Evolutionary conservation across 2,113 vertebrate species (phyloP).

Genomic region (Percopsis transmontana): DNA sequence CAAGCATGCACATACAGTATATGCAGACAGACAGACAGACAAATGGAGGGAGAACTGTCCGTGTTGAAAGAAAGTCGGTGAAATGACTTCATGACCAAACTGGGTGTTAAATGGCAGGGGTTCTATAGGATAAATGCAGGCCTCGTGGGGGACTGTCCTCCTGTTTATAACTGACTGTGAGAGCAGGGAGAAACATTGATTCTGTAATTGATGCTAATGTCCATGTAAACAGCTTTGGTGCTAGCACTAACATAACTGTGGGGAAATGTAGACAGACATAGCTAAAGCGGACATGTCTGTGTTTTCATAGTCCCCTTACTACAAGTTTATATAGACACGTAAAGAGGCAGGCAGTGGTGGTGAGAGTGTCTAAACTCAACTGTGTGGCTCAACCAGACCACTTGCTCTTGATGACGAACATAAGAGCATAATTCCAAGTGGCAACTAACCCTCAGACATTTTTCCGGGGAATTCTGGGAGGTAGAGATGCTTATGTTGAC

Average conservation of each 20-base stretch:
- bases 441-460: not conserved
- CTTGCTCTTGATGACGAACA: not conserved
- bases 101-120: constrained; percentile 26
- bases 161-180: constrained; percentile 22
- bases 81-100: constrained; percentile 2
- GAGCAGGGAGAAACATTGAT: constrained; percentile 23
- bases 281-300: constrained; percentile 11
- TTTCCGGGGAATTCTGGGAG: too few relatives aligned
- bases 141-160: constrained; percentile 27
- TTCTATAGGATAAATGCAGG: constrained; percentile 24
- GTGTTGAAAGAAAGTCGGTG: constrained; percentile 7
- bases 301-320: not conserved
- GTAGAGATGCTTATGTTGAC: too few relatives aligned
- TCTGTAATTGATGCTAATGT: constrained; percentile 68
- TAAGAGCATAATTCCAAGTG: constrained; percentile 18
- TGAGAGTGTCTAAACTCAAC: not conserved
- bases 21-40: constrained; percentile 6
- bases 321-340: not conserved
- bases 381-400: not conserved
- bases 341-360: too few relatives aligned
- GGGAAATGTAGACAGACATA: constrained; percentile 28
- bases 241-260: constrained; percentile 42
- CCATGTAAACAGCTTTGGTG: constrained; percentile 56
- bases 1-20: not conserved
- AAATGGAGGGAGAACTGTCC: constrained; percentile 5